phyloP scores from a whole-genome alignment of 2,113 vertebrate species.

The Caranx ignobilis region DNA sequence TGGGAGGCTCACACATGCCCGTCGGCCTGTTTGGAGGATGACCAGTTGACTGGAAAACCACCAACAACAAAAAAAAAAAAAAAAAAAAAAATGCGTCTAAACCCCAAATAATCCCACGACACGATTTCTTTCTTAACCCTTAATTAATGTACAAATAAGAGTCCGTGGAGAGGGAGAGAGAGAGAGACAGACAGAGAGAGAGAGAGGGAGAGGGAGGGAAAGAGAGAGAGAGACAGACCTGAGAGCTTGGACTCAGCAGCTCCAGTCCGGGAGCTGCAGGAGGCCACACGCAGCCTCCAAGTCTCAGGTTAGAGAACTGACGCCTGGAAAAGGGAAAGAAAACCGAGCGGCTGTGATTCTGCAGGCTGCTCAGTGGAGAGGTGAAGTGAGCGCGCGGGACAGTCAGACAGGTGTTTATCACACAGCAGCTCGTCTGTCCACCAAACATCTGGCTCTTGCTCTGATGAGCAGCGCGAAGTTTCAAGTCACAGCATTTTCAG shows the following conservation, averaged over 20 bases:
- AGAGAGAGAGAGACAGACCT: too few species aligned
- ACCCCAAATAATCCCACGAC: constrained; percentile 56
- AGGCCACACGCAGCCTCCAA: constrained; percentile 19
- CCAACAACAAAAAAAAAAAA: neutral
- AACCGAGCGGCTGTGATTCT: neutral
- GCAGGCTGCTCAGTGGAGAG: neutral
- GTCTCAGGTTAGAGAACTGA: constrained; percentile 5
- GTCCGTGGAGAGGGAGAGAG: too few species aligned
- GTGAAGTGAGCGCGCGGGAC: too few species aligned
- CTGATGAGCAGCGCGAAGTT: neutral
- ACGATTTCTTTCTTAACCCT: constrained; percentile 14
- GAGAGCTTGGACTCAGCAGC: neutral
- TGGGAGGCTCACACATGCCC: constrained; percentile 25
- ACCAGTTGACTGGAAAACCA: constrained; percentile 58
- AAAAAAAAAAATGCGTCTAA: constrained; percentile 19
- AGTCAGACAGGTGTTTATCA: too few species aligned
- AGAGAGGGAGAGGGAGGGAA: too few species aligned
- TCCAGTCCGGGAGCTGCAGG: neutral
- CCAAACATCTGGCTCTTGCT: neutral
- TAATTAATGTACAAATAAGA: constrained; percentile 42
- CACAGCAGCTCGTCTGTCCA: neutral
- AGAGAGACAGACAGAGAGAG: too few species aligned
- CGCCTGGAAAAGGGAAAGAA: neutral
- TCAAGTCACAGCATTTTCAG: neutral
- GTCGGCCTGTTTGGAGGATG: constrained; percentile 63